Percentiles rank a stretch among this genome's conserved stretches.
Evolutionary conservation across 2,888 invertebrate species (phyloP).

Genomic region (Electrophaes corylata): DNA sequence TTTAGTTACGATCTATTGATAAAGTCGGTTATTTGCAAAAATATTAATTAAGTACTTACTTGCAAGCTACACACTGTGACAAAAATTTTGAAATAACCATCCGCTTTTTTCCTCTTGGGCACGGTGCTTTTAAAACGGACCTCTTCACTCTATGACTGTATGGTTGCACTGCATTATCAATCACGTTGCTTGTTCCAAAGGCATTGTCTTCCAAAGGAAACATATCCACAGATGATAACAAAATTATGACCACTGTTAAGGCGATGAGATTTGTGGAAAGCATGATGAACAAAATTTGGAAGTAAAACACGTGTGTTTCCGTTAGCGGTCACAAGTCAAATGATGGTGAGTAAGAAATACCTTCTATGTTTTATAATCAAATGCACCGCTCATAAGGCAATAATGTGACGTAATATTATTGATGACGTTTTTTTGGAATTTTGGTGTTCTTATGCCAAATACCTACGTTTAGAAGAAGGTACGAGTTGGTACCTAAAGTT

Average conservation of each 20-base stretch:
- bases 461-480: too few relatives aligned
- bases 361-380: neutral
- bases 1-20: too few relatives aligned
- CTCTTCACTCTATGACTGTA: constrained; percentile 2
- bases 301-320: neutral
- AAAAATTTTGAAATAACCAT: neutral
- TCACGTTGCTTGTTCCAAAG: neutral
- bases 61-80: constrained; percentile 3
- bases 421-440: neutral
- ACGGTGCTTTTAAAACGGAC: neutral
- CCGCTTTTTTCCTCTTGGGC: neutral
- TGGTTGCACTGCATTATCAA: neutral
- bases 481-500: too few relatives aligned
- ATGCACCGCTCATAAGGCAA: neutral
- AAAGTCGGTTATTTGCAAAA: too few relatives aligned
- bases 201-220: neutral
- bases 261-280: neutral
- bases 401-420: neutral
- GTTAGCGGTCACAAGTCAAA: neutral
- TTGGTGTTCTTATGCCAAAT: too few relatives aligned
- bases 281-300: constrained; percentile 2
- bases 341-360: neutral
- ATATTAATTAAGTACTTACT: constrained; percentile 7
- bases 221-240: constrained; percentile 8
- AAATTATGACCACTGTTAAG: neutral